Evolutionary conservation across 2,113 vertebrate species (phyloP).

Genomic region (Hippolais icterina): DNA sequence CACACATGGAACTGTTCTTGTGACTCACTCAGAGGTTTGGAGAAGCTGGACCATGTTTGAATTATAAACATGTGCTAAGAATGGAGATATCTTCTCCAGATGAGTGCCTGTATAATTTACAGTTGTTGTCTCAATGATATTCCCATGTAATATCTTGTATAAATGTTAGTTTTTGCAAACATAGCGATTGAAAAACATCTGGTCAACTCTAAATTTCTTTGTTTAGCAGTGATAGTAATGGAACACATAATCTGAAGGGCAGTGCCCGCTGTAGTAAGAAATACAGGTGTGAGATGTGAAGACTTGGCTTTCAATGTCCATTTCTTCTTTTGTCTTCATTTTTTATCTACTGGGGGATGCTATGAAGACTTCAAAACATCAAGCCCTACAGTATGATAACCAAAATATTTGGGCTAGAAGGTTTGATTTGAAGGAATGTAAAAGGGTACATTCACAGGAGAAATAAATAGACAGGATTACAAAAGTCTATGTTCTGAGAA

Average conservation of each 20-base stretch:
- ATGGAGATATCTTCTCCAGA: not conserved
- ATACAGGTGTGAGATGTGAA: not conserved
- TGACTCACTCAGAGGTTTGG: not conserved
- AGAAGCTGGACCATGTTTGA: not conserved
- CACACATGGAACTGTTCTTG: not conserved
- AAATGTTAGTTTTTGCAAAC: conserved; percentile 28
- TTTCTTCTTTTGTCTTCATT: not conserved
- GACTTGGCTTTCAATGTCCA: not conserved
- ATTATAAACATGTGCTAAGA: conserved; percentile 20
- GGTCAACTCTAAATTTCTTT: not conserved
- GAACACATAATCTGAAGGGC: not conserved
- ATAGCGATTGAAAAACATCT: not conserved
- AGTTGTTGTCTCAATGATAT: not conserved
- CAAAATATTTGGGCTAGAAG: not conserved
- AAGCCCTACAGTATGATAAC: not conserved
- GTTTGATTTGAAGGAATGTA: not conserved
- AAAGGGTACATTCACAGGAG: not conserved
- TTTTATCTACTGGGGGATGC: not conserved
- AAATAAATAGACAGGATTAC: not conserved
- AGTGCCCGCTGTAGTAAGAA: not conserved
- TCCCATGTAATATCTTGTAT: not conserved
- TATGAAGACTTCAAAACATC: not conserved
- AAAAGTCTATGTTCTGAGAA: not conserved
- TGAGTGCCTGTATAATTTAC: conserved; percentile 20
- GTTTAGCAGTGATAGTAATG: not conserved